Evolutionary conservation across 2,113 vertebrate species (phyloP).

Genomic region (Lophochroa leadbeateri): DNA sequence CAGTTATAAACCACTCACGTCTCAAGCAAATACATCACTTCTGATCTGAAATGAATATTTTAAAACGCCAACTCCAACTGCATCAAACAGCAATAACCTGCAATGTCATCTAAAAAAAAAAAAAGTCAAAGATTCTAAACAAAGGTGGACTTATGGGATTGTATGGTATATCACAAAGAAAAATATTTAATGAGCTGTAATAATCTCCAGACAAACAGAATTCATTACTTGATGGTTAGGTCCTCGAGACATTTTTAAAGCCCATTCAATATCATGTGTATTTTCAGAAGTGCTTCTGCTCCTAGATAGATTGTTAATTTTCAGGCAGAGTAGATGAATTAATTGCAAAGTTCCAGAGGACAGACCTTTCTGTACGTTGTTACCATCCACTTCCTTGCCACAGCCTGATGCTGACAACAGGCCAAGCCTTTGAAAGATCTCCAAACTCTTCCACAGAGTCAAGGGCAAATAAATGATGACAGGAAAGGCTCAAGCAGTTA

Average conservation of each 20-base stretch:
- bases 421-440: constrained; percentile 59
- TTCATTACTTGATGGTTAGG: background rate
- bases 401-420: constrained; percentile 38
- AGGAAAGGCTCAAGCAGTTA: constrained; percentile 65
- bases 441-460: constrained; percentile 42
- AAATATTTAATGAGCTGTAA: background rate
- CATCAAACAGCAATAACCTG: constrained; percentile 53
- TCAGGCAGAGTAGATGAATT: background rate
- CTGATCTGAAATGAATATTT: constrained; percentile 70
- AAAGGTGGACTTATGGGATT: background rate
- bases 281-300: background rate
- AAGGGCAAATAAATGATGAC: constrained; percentile 66
- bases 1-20: constrained; percentile 70
- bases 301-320: constrained; percentile 5
- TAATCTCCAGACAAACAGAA: background rate
- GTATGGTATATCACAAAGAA: background rate
- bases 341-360: constrained; percentile 14
- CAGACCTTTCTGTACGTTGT: background rate
- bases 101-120: constrained; percentile 19
- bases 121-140: constrained; percentile 18
- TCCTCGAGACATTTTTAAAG: background rate
- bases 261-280: background rate
- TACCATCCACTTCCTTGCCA: constrained; percentile 27
- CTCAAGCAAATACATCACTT: constrained; percentile 65
- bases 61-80: constrained; percentile 55